phyloP scores from a whole-genome alignment of 2,888 invertebrate genomes.

The Byasa hedistus region DNA sequence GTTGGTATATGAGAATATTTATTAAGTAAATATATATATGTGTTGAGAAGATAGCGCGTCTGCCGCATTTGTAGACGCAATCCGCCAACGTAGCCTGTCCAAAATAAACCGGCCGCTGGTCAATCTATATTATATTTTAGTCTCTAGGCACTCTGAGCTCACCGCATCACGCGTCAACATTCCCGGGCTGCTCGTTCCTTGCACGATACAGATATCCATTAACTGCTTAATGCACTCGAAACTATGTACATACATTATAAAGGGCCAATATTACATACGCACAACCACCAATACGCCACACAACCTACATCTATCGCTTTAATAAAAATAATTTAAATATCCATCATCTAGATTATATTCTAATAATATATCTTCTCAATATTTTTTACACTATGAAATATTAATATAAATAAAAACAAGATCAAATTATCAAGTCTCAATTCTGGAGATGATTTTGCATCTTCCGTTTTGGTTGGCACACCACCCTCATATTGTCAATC shows the following conservation, averaged over 20 bases:
- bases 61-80: constrained; percentile 57
- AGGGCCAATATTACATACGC: not conserved
- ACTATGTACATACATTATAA: not conserved
- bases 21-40: constrained; percentile 42
- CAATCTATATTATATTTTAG: constrained; percentile 62
- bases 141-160: constrained; percentile 51
- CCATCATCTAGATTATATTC: too few relatives aligned
- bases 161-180: constrained; percentile 45
- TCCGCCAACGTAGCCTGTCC: constrained; percentile 64
- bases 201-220: constrained; percentile 10
- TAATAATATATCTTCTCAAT: too few relatives aligned
- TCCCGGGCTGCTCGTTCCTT: constrained; percentile 39
- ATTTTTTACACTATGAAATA: too few relatives aligned
- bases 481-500: too few relatives aligned
- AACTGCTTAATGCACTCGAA: constrained; percentile 25
- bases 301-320: too few relatives aligned
- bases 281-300: not conserved
- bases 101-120: constrained; percentile 61
- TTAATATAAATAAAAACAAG: too few relatives aligned
- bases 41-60: constrained; percentile 49
- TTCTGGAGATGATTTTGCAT: too few relatives aligned
- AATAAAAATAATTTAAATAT: too few relatives aligned
- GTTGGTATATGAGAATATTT: constrained; percentile 30
- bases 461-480: too few relatives aligned
- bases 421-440: too few relatives aligned